Conservation (phyloP, 2,797 vertebrate genomes). For the Melopsittacus undulatus region DNA sequence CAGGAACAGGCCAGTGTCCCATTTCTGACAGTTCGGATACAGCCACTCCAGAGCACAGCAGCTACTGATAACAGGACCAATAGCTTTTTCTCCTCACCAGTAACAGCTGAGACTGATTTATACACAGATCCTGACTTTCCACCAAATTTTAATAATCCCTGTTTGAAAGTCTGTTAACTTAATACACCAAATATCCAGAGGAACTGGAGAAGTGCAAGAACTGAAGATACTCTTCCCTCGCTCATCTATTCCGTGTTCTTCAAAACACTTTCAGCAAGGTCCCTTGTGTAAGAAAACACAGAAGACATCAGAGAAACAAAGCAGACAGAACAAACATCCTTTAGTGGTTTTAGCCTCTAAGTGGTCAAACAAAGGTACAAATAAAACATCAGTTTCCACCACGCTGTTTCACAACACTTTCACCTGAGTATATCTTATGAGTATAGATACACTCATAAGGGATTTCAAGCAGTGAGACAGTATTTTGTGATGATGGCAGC, state of each 20-base stretch:
- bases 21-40: neutral
- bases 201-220: neutral
- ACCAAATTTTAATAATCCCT: neutral
- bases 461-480: neutral
- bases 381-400: neutral
- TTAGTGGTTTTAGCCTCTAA: neutral
- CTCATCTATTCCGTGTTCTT: neutral
- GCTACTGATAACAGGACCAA: neutral
- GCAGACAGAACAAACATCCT: neutral
- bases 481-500: neutral
- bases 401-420: neutral
- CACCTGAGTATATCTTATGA: too few relatives aligned
- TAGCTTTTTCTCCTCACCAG: neutral
- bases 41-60: neutral
- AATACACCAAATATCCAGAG: neutral
- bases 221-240: neutral
- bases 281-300: neutral
- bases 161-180: neutral
- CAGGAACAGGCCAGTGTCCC: neutral
- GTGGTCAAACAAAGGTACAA: neutral
- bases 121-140: neutral
- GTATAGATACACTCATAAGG: fast-evolving
- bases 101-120: neutral
- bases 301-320: neutral
- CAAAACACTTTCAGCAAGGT: neutral